These are phyloP conservation scores for Drosophila nr. medialis DNA, from an alignment of 2,888 invertebrate species.

Conservation along the genomic window DNA sequence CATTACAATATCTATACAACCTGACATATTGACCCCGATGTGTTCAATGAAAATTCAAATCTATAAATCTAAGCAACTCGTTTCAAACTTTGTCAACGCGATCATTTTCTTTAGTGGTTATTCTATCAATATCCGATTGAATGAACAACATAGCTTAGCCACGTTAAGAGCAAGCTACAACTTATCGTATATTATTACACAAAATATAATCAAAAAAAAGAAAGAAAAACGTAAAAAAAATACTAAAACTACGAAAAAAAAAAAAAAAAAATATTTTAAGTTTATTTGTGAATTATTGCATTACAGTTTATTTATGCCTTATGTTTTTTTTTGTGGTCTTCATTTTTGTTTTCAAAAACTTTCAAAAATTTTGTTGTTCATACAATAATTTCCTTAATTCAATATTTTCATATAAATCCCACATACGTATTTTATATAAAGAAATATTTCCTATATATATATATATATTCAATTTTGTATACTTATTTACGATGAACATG, in stretches of 20 bases:
- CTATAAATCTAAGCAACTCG: conserved; percentile 53
- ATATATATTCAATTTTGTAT: conserved; percentile 43
- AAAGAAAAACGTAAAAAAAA: conserved; percentile 60
- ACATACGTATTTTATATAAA: conserved; percentile 33
- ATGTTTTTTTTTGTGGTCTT: conserved; percentile 33
- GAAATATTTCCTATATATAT: conserved; percentile 31
- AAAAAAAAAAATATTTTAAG: conserved; percentile 55
- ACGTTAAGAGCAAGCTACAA: conserved; percentile 82
- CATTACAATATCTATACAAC: conserved; percentile 6
- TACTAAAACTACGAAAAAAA: conserved; percentile 46
- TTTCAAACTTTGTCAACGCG: conserved; percentile 52
- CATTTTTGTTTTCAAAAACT: conserved; percentile 26
- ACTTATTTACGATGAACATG: conserved; percentile 21
- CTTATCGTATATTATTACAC: conserved; percentile 78
- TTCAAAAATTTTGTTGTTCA: conserved; percentile 26
- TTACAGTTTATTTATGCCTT: conserved; percentile 59
- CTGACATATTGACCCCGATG: conserved; percentile 71
- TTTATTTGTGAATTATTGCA: conserved; percentile 67
- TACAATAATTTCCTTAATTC: conserved; percentile 16
- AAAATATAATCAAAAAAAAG: conserved; percentile 53
- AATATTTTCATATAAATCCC: conserved; percentile 41
- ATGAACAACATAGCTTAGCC: conserved; percentile 58
- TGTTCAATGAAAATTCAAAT: conserved; percentile 59
- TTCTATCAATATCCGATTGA: conserved; percentile 46
- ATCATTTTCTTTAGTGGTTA: conserved; percentile 43